A percentile compares a stretch with the other conserved stretches of the same genome.
Conservation (phyloP, 2,888 invertebrate genomes). For the Pyrgus malvae region DNA sequence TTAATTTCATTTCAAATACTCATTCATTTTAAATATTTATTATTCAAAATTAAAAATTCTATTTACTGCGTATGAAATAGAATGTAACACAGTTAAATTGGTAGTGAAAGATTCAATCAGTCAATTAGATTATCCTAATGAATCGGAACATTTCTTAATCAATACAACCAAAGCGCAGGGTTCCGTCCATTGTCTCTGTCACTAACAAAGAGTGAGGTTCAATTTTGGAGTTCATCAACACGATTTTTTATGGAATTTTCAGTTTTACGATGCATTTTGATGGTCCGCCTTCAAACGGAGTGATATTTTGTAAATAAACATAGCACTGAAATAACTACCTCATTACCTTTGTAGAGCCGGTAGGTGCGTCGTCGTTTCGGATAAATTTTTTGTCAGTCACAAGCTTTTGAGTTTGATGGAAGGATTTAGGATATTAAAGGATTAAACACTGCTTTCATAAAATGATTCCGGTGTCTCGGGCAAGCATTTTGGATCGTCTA, state of each 20-base stretch:
- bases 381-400: constrained; percentile 55
- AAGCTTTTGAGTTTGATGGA: constrained; percentile 47
- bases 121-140: constrained; percentile 18
- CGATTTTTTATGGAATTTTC: constrained; percentile 81
- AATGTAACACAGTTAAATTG: not conserved
- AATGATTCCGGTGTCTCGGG: not conserved
- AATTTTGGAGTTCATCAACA: constrained; percentile 80
- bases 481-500: not conserved
- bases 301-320: constrained; percentile 83
- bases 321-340: constrained; percentile 77
- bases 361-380: constrained; percentile 61
- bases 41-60: too few species aligned
- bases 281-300: constrained; percentile 82
- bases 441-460: constrained; percentile 30
- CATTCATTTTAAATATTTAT: too few species aligned
- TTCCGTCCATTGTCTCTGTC: constrained; percentile 76
- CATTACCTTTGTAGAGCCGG: constrained; percentile 79
- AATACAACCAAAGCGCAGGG: constrained; percentile 59
- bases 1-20: too few species aligned
- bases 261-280: constrained; percentile 79
- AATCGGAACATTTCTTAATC: constrained; percentile 49
- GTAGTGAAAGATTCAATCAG: constrained; percentile 2
- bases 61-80: too few species aligned
- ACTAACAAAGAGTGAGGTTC: constrained; percentile 66
- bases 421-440: constrained; percentile 41